These are phyloP conservation scores for western clawed frog (Xenopus tropicalis) DNA, from an alignment of 2,113 vertebrate genomes.

Conservation along the genomic window DNA sequence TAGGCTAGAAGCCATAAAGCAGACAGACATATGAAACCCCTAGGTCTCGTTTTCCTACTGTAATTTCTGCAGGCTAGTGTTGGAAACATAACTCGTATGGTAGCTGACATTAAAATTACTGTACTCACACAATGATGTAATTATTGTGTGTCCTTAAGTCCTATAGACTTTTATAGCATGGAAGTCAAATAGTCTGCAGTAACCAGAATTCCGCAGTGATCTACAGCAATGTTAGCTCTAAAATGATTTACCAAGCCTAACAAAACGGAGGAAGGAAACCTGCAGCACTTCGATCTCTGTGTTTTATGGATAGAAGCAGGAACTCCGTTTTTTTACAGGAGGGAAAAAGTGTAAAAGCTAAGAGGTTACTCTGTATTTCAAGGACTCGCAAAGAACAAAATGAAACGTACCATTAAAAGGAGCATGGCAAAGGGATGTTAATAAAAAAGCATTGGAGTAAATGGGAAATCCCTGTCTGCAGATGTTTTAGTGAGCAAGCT, in stretches of 20 bases:
- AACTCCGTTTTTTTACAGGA: not conserved
- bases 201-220: constrained; percentile 12
- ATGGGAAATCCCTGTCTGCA: constrained; percentile 9
- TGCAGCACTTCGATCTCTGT: constrained; percentile 14
- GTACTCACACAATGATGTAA: constrained; percentile 19
- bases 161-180: constrained; percentile 24
- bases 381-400: constrained; percentile 10
- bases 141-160: constrained; percentile 30
- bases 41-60: constrained; percentile 20
- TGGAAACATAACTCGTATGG: constrained; percentile 22
- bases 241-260: constrained; percentile 31
- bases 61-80: constrained; percentile 13
- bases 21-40: constrained; percentile 31
- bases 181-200: constrained; percentile 29
- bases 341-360: constrained; percentile 12
- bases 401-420: constrained; percentile 15
- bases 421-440: constrained; percentile 25
- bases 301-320: constrained; percentile 26
- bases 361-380: constrained; percentile 10
- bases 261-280: constrained; percentile 24
- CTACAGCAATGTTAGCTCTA: constrained; percentile 22
- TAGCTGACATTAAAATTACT: constrained; percentile 25
- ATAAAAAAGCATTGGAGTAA: constrained; percentile 23
- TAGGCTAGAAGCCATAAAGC: constrained; percentile 22
- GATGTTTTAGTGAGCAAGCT: constrained; percentile 32